phyloP scores from a whole-genome alignment of 64 coral and sea anemone species.

The Dendronephthya gigantea region DNA sequence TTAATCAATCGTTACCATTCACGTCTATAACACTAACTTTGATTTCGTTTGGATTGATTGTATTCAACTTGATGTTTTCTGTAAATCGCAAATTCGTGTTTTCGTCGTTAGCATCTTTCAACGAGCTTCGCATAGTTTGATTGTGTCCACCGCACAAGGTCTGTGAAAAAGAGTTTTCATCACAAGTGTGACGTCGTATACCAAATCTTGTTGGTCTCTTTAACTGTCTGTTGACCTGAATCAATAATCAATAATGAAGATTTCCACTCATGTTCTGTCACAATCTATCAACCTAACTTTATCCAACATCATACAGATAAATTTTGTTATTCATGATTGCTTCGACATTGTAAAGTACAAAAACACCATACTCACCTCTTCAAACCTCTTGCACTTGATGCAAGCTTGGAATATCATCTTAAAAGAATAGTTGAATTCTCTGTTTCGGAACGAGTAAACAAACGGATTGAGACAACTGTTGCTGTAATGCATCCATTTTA shows the following conservation, averaged over 20 bases:
- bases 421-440: slow-evolving; percentile 24
- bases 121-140: not conserved
- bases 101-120: not conserved
- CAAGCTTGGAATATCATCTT: not conserved
- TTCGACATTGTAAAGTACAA: too few relatives aligned
- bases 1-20: too few relatives aligned
- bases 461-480: slow-evolving; percentile 50
- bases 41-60: not conserved
- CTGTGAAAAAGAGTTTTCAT: not conserved
- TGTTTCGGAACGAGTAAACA: slow-evolving; percentile 52
- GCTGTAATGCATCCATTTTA: slow-evolving; percentile 58
- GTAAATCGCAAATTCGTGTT: not conserved
- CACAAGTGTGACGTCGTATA: not conserved
- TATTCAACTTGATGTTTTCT: not conserved
- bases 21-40: not conserved
- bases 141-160: not conserved
- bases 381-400: not conserved
- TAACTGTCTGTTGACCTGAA: not conserved
- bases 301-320: too few relatives aligned
- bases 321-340: too few relatives aligned
- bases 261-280: too few relatives aligned
- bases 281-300: too few relatives aligned
- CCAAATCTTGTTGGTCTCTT: not conserved
- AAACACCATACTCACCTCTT: not conserved
- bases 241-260: not conserved